Evolutionary conservation across 2,797 vertebrate species (phyloP), one percentile per base, ranked within the genome.

Genomic region (Manis javanica): DNA sequence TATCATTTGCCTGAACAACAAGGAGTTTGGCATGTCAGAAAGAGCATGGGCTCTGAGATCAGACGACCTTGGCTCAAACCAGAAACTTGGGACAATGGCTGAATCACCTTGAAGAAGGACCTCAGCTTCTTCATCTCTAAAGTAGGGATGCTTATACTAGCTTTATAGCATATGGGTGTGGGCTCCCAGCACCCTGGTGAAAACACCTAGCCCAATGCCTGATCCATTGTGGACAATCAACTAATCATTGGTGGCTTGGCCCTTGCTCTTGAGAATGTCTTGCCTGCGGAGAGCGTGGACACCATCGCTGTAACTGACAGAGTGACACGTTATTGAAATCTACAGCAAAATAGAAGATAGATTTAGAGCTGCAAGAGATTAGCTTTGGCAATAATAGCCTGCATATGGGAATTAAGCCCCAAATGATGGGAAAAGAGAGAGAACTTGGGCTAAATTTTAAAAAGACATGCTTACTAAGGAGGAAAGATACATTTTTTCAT

Each of bases 331-430:
- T 94, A 82, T 21, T 90, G 78, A 92, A 94, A 91, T 91, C 34
- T 79, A 39, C 7, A 57, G 46, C 57, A 83, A 94, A 91, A 96
- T 91, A 95, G 83, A 89, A 89, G 31, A 77, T 75, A 24, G 51
- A 84, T 93, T 97, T 95, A 96, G 92, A 84, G 75, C 81, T 68
- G 74, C 37, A 72, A 93, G 21, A 64, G 34, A 79, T 92, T 91
- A 90, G 78, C 69, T 96, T 23, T 75, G 49, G 91, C 69, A 95
- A 84, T 95, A 96, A 94, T 92, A 94, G 85, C 64, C 23, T 83
- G 34, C 55, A 94, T 96, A 51, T 89, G 55, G 71, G 46, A 91
- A 82, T 85, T 92, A 95, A 94, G 39, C 16, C 61, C n/a, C 39
- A 95, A 86, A 83, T 64, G 69, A 95, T 82, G 12, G 39, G 39